Conservation (phyloP, 2,888 invertebrate genomes). For the Allolobophora icterica region DNA sequence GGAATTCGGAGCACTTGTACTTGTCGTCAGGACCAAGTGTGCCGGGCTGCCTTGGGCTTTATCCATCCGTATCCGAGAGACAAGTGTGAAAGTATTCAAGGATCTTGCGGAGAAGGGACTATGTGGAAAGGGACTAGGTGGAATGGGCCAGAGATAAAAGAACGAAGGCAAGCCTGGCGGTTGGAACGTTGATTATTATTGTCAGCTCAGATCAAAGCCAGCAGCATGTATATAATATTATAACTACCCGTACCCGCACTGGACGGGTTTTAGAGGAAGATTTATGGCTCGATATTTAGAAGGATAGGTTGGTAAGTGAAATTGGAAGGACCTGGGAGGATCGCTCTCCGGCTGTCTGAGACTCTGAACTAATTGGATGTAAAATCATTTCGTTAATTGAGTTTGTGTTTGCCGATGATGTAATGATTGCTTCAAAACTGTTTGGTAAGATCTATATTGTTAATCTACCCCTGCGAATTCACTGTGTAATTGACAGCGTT, state of each 20-base stretch:
- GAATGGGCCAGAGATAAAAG: neutral
- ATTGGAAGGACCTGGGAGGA: neutral
- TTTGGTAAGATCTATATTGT: too few species aligned
- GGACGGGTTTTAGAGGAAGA: neutral
- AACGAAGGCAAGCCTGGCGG: neutral
- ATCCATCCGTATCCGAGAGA: neutral
- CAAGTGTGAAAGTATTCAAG: neutral
- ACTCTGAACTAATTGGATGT: neutral
- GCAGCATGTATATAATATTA: neutral
- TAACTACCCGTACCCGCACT: neutral
- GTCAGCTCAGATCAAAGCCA: neutral
- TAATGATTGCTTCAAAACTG: neutral
- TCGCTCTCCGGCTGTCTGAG: neutral
- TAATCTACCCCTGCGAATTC: neutral
- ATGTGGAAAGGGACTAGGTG: neutral
- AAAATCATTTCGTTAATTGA: neutral
- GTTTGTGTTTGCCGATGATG: neutral
- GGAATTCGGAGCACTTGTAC: too few species aligned
- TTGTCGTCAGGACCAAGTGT: too few species aligned
- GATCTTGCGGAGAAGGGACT: neutral
- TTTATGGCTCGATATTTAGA: neutral
- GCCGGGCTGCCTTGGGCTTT: neutral
- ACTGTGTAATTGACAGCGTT: neutral
- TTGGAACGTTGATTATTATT: neutral
- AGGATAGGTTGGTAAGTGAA: neutral